Conservation (phyloP, 2,113 vertebrate species). For the Xenotilapia caudafasciata region DNA sequence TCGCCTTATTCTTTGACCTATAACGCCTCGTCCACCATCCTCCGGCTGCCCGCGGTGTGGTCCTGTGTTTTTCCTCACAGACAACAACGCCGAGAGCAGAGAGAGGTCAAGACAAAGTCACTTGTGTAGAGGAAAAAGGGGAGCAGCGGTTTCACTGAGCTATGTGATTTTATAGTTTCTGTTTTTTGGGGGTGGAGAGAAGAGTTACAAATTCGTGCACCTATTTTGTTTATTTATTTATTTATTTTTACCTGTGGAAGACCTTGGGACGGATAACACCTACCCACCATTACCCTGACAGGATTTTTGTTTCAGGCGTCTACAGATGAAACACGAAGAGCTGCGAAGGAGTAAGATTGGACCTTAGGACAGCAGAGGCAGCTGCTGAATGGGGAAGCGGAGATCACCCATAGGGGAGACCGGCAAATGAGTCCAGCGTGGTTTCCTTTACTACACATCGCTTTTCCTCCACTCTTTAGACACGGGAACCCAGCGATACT, state of each 20-base stretch:
- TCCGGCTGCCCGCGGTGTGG: background rate
- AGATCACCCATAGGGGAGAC: constrained; percentile 1
- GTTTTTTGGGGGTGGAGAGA: background rate
- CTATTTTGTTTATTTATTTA: background rate
- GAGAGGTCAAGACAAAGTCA: constrained; percentile 68
- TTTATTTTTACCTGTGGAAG: background rate
- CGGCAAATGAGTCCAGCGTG: background rate
- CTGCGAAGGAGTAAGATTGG: background rate
- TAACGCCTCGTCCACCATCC: constrained; percentile 5
- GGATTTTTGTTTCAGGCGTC: background rate
- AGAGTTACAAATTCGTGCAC: background rate
- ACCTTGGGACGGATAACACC: background rate
- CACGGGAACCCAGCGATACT: background rate
- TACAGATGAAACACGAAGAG: background rate
- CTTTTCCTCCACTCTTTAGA: background rate
- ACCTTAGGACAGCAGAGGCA: constrained; percentile 5
- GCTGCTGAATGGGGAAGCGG: constrained; percentile 15
- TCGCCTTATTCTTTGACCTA: background rate
- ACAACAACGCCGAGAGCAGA: background rate
- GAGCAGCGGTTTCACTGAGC: background rate
- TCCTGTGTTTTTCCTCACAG: background rate
- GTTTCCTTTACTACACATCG: background rate
- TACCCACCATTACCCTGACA: background rate
- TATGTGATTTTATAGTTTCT: background rate
- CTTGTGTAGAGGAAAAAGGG: constrained; percentile 11